A percentile compares a stretch with the other conserved stretches of the same genome.
These are phyloP conservation scores for Dallia pectoralis DNA, from an alignment of 2,797 vertebrate species.

Conservation along the genomic window DNA sequence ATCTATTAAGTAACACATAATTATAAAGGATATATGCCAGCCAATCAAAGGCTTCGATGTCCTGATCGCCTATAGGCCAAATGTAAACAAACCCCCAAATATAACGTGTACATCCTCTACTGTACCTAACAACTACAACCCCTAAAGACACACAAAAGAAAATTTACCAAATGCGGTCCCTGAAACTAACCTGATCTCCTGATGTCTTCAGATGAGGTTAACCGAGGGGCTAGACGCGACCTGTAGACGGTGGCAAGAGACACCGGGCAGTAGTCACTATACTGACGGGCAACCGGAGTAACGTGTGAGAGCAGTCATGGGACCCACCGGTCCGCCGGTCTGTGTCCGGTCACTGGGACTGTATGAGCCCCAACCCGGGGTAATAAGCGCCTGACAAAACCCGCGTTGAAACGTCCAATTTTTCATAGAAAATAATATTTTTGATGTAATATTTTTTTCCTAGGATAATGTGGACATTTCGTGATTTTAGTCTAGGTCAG, in stretches of 20 bases:
- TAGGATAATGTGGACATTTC: not conserved
- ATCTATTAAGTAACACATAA: not conserved
- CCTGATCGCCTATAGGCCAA: not conserved
- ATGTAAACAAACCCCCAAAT: not conserved
- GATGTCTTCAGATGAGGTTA: slow-evolving; percentile 6
- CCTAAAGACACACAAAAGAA: not conserved
- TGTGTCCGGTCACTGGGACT: not conserved
- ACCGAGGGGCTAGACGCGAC: slow-evolving; percentile 9
- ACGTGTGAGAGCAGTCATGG: not conserved
- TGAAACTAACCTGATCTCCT: not conserved
- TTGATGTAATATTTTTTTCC: not conserved
- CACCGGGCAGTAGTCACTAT: slow-evolving; percentile 14
- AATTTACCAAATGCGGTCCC: not conserved
- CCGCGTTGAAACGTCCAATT: too few relatives aligned
- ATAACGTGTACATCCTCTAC: not conserved
- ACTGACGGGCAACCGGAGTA: not conserved
- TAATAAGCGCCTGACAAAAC: not conserved
- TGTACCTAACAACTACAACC: not conserved
- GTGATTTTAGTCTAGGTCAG: too few relatives aligned
- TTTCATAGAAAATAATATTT: not conserved
- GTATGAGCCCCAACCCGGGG: not conserved
- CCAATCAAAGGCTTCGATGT: too few relatives aligned
- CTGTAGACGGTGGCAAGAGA: slow-evolving; percentile 4
- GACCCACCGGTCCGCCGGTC: not conserved
- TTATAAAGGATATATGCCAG: too few relatives aligned